These are phyloP conservation scores for Melanargia galathea DNA, from an alignment of 2,888 invertebrate genomes.

Conservation along the genomic window DNA sequence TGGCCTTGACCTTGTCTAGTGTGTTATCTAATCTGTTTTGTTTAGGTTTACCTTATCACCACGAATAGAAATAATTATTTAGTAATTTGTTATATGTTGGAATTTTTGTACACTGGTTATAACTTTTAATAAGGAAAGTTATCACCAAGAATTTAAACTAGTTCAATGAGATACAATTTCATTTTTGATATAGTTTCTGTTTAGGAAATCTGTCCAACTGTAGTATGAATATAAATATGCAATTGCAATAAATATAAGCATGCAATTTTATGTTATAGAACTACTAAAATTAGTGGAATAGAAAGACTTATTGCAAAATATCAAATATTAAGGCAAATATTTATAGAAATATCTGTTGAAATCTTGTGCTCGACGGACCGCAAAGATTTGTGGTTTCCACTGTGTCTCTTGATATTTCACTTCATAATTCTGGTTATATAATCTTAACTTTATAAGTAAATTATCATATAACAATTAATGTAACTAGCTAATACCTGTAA, in stretches of 20 bases:
- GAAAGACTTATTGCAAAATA: background rate
- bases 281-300: background rate
- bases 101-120: no score
- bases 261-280: background rate
- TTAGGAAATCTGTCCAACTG: no score
- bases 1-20: background rate
- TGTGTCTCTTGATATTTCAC: slow-evolving; percentile 1
- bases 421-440: background rate
- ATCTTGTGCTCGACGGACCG: background rate
- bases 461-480: background rate
- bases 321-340: background rate
- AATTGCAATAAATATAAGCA: no score
- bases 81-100: no score
- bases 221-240: no score
- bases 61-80: no score
- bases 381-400: slow-evolving; percentile 7
- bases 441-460: background rate
- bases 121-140: no score
- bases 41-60: no score
- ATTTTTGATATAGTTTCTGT: no score
- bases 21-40: no score
- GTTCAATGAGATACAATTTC: no score
- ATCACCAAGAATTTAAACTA: no score
- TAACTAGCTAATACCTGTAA: background rate
- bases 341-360: slow-evolving; percentile 2